Evolutionary conservation across 2,797 vertebrate genomes (phyloP).

Genomic region (Darevskia mixta): DNA sequence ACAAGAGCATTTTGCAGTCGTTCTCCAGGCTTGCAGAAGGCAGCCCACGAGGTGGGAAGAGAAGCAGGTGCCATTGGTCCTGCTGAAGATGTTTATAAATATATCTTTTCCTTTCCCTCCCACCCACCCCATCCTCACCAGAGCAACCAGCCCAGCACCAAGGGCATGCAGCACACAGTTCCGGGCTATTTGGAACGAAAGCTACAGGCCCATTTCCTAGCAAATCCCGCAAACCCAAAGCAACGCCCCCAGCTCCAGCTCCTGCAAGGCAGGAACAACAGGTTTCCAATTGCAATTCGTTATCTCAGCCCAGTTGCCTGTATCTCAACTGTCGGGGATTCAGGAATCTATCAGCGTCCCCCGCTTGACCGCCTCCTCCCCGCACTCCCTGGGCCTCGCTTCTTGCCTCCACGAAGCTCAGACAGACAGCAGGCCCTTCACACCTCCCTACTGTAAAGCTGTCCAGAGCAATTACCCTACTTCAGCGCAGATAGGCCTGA

Average conservation of each 20-base stretch:
- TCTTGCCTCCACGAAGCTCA: conserved; percentile 37
- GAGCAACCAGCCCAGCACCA: background rate
- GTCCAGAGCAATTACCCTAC: conserved; percentile 79
- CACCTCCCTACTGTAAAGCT: conserved; percentile 84
- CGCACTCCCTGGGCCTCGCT: conserved; percentile 49
- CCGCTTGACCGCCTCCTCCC: background rate
- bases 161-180: background rate
- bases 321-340: conserved; percentile 24
- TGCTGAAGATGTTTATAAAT: fast-evolving
- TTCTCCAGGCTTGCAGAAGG: background rate
- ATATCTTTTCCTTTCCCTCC: background rate
- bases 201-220: conserved; percentile 1
- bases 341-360: conserved; percentile 52
- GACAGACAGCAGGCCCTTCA: conserved; percentile 72
- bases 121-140: background rate
- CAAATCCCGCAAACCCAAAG: background rate
- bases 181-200: background rate
- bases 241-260: background rate
- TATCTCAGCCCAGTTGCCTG: conserved; percentile 46
- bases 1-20: background rate
- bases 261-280: conserved; percentile 40
- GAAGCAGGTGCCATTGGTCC: fast-evolving
- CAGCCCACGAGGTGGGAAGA: background rate
- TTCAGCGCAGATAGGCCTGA: conserved; percentile 55
- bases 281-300: conserved; percentile 69